phyloP scores from a whole-genome alignment of 2,113 vertebrate species.

The Callaeas wilsoni region DNA sequence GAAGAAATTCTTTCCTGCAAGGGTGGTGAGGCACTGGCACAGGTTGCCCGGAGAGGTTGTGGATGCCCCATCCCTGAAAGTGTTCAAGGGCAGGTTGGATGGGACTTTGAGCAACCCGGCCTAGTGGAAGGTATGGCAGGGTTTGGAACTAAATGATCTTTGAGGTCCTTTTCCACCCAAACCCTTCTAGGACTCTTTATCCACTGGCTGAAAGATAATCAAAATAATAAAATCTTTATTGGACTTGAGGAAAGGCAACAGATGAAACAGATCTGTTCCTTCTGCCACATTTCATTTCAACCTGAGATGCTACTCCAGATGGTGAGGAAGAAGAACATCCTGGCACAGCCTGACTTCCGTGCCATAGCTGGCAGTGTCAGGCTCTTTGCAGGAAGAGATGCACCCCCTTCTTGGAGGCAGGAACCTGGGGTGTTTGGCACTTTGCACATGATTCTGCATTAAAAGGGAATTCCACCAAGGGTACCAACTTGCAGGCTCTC shows the following conservation, averaged over 20 bases:
- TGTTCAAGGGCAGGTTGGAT: not conserved
- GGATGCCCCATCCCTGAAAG: not conserved
- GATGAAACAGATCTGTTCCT: not conserved
- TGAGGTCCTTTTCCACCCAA: not conserved
- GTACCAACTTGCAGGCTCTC: not conserved
- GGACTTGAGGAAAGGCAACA: not conserved
- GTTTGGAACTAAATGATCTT: not conserved
- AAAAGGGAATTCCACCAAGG: not conserved
- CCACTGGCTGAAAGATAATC: not conserved
- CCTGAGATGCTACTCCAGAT: not conserved
- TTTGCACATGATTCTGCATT: not conserved
- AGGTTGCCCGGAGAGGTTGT: not conserved
- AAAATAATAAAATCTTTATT: not conserved
- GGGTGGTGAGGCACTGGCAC: not conserved
- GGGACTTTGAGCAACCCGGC: not conserved
- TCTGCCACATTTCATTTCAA: not conserved
- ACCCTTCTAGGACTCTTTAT: not conserved
- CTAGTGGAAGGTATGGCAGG: not conserved
- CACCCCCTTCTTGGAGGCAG: not conserved
- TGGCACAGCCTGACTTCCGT: not conserved
- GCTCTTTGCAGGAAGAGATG: not conserved
- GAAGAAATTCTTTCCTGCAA: not conserved
- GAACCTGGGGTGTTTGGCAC: not conserved
- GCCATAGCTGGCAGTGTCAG: not conserved
- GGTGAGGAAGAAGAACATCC: slow-evolving; percentile 5